Base-by-base conservation (phyloP, 1,140 invertebrate species). In the Drosophila repleta region DNA sequence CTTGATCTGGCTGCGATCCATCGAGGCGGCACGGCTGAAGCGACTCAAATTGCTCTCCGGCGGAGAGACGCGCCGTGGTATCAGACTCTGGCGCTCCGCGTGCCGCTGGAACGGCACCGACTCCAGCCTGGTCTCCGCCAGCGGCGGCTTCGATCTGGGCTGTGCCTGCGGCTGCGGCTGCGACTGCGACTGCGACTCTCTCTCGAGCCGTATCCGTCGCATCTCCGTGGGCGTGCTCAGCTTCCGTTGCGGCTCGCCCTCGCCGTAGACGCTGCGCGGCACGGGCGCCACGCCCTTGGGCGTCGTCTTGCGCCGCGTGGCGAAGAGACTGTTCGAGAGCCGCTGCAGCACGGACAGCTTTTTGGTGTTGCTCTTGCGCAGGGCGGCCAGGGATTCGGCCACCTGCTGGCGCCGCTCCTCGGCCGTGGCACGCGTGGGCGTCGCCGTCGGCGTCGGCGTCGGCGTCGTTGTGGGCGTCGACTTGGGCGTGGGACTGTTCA, bases 321-420 rank as follows among this genome's bases (percentile, higher is more conserved):
- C 74, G 46, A 91, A 91, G 0, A 91, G 51, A 7, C 83, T 90
- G 46, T 83, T 80, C 0, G 88, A 82, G 7, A 91, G 76, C 1
- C 90, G 71, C 53, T 91, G 90, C 63, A 91, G 53, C 15, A 91
- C 90, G 13, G 85, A 90, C 3, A 83, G 55, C 49, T 90, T 92
- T 52, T 90, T 90, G 68, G 63, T 76, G 41, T 72, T 79, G 46
- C 56, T 72, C 13, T 87, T 85, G n/a, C 75, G 72, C 8, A 81
- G 35, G 0, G 66, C 67, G 0, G 77, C 74, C 60, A 87, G 17
- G 0, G 81, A 77, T 3, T 85, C 77, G 10, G 69, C 60, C 10
- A 76, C 52, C 61, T 79, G 75, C 11, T 71, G 67, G 0, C 70
- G 66, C 0, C 74, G 74, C 48, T 71, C 70, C 55, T 84, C 80